Evolutionary conservation across 2,797 vertebrate species (phyloP), one percentile per base, ranked within the genome.

Genomic region (Macroramphosus scolopax): DNA sequence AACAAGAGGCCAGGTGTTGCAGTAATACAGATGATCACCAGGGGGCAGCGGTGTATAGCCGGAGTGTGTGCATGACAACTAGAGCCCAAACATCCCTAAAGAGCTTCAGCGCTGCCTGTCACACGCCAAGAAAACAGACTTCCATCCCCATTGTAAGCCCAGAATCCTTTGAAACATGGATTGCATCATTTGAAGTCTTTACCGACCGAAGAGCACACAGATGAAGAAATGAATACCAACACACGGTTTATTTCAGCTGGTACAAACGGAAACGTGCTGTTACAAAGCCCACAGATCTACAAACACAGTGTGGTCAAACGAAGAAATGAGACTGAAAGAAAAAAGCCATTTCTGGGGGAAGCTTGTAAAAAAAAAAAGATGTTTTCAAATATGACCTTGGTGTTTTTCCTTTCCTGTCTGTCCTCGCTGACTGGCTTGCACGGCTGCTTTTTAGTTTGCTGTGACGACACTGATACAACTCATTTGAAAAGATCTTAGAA

Each of bases 1-100:
- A 80, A 98, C 96, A 0, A 83, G 94, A 66, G 95, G 95, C 51
- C 95, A 93, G 65, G 95, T 97, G 76, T 82, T 98, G 84, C 94
- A 97, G 89, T 97, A 93, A 72, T 60, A 20, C 51, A 8, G 10
- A 20, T 5, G 48, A 49, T 46, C 78, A 63, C 64, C 68, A 66
- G 68, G 46, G 75, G 75, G 77, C 75, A 65, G 76, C 72, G 52
- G 38, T 66, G 73, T 42, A 48, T 52, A 51, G 77, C 75, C 36
- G 55, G 55, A 75, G 58, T 37, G 52, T 46, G 63, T 44, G 63
- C 55, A 50, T 51, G 49, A 78, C 53, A 57, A 65, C 51, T 5
- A 59, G 50, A 75, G 56, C 71, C 63, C 55, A 20, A 73, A 75
- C 69, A 75, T 66, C 76, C 69, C 61, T 9, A 62, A n/a, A 75